A percentile compares a stretch with the other conserved stretches of the same genome.
Evolutionary conservation across 2,888 invertebrate genomes (phyloP).

Genomic region (Harpalus rufipes): DNA sequence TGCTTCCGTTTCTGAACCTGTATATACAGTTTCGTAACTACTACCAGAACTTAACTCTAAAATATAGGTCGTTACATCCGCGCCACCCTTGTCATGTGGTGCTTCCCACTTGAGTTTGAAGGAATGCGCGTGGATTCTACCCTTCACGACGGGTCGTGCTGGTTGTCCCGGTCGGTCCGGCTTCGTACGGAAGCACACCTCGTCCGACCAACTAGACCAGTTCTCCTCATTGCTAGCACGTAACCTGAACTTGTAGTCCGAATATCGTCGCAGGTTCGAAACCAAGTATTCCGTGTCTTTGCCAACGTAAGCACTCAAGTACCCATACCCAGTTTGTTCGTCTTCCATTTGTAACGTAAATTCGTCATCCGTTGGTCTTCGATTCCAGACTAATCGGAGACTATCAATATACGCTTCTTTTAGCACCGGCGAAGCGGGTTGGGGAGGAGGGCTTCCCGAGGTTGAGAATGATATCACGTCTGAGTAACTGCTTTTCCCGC

Average conservation of each 20-base stretch:
- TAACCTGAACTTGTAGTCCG: constrained; percentile 90
- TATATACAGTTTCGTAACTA: constrained; percentile 87
- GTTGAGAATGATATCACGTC: constrained; percentile 85
- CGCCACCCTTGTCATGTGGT: constrained; percentile 87
- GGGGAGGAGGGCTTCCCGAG: constrained; percentile 88
- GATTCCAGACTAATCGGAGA: constrained; percentile 87
- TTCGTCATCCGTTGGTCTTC: constrained; percentile 87
- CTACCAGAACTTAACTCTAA: constrained; percentile 84
- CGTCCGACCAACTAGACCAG: constrained; percentile 89
- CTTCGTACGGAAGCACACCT: constrained; percentile 87
- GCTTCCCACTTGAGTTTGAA: constrained; percentile 92
- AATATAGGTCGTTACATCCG: constrained; percentile 83
- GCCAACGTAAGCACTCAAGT: constrained; percentile 85
- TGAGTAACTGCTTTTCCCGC: constrained; percentile 87
- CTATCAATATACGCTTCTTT: constrained; percentile 82
- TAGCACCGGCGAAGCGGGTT: constrained; percentile 88
- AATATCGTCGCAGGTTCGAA: constrained; percentile 84
- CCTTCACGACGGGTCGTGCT: constrained; percentile 87
- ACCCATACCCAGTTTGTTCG: constrained; percentile 85
- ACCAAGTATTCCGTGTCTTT: constrained; percentile 85
- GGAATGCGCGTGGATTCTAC: constrained; percentile 88
- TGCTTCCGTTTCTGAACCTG: constrained; percentile 87
- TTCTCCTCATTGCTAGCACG: constrained; percentile 92
- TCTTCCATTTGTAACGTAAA: constrained; percentile 90
- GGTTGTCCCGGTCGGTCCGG: constrained; percentile 90